Evolutionary conservation across 2,797 vertebrate genomes (phyloP).

Genomic region (Limnodromus scolopaceus): DNA sequence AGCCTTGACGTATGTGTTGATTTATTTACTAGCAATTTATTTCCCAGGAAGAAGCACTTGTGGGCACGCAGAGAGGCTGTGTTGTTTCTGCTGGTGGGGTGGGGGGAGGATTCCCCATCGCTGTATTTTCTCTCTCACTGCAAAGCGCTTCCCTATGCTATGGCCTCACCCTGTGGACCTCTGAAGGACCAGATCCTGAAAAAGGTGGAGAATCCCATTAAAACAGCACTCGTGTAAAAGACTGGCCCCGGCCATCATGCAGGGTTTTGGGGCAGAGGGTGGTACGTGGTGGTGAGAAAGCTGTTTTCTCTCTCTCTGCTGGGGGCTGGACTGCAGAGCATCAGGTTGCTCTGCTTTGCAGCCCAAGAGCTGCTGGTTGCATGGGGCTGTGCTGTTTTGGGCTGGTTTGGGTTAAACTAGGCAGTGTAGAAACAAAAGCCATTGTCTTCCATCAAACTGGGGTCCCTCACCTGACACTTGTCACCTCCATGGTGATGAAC

Average conservation of each 20-base stretch:
- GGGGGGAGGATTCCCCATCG: not conserved
- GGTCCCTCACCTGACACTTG: not conserved
- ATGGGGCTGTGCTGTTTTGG: rapidly evolving
- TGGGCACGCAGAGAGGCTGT: not conserved
- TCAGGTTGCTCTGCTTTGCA: not conserved
- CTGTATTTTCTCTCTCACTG: not conserved
- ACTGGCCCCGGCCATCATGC: not conserved
- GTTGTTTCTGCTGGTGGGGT: not conserved
- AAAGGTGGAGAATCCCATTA: not conserved
- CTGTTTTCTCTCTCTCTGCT: not conserved
- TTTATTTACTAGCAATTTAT: not conserved
- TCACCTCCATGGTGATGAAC: not conserved
- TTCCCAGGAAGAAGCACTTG: not conserved
- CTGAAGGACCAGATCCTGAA: not conserved
- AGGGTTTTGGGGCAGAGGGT: not conserved
- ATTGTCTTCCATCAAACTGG: not conserved
- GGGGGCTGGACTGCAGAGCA: not conserved
- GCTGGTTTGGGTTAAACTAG: not conserved
- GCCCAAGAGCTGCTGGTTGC: not conserved
- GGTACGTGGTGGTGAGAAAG: not conserved
- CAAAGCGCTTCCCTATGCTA: not conserved
- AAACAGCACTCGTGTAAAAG: not conserved
- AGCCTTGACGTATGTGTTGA: not conserved
- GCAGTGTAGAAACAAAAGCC: not conserved
- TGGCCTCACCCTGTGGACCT: not conserved